Evolutionary conservation across 2,113 vertebrate genomes (phyloP), one percentile per base, ranked within the genome.

Genomic region (Ictalurus punctatus): DNA sequence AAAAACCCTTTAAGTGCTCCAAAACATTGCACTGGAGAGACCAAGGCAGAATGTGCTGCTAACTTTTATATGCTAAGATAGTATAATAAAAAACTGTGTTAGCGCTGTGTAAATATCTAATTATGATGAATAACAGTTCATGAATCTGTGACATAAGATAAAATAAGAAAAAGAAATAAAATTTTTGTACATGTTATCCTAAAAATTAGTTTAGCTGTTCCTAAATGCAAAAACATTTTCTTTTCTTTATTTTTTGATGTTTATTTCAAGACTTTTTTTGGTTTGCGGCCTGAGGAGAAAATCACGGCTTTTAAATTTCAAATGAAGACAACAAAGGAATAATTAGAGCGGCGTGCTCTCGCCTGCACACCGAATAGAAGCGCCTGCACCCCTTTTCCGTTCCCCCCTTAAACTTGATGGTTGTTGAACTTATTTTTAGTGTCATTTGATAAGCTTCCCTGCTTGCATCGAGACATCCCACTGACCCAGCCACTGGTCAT

Each of bases 401-500:
- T 85, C 90, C 87, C 90, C 91, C 95, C 96, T 96, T 94, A 96
- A 94, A 97, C 79, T 93, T 99, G 98, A 99, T 95, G 97, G 96
- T 98, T 96, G 97, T 91, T 98, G 98, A 97, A 98, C 97, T 99
- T 99, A 99, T 99, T 98, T 99, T 98, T 98, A 97, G 97, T 99
- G 98, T 99, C 98, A 99, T 96, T 96, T 99, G 98, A 98, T 97
- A 98, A 98, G 97, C 96, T 95, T 96, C 94, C 95, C 96, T 94
- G 97, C 96, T 95, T 94, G 87, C 97, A 95, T 96, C 94, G 95
- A 99, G 98, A 98, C 97, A 97, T 97, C 96, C 97, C 97, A 97
- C 98, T 99, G 98, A 99, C 98, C 98, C 97, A 95, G 98, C 98
- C 98, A 98, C 98, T 98, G 98, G 98, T 99, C 98, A 99, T 97